Percentiles rank a stretch among this genome's conserved stretches.
Conservation (phyloP, 2,797 vertebrate genomes). For the Malurus splendens region DNA sequence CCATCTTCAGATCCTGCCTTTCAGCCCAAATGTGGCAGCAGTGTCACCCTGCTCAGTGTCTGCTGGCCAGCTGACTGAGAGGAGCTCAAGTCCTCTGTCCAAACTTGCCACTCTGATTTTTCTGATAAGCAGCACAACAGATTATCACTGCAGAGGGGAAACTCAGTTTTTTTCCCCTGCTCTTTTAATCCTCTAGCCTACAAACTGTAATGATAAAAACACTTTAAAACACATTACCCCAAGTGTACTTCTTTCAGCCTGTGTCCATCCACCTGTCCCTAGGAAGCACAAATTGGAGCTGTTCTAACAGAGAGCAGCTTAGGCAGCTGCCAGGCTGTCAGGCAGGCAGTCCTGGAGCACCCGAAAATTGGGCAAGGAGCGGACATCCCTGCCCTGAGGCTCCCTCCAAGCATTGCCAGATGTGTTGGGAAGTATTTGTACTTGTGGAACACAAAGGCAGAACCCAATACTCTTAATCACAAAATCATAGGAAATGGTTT, state of each 20-base stretch:
- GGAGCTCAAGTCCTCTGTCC: not conserved
- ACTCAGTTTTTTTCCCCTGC: not conserved
- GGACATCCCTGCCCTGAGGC: not conserved
- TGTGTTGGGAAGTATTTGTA: not conserved
- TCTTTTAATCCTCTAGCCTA: not conserved
- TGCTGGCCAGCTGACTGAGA: not conserved
- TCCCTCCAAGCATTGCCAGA: not conserved
- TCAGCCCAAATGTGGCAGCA: not conserved
- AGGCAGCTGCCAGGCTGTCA: not conserved
- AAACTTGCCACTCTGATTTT: not conserved
- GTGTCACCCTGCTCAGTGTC: not conserved
- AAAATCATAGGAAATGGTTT: not conserved
- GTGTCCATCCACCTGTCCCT: fast-evolving
- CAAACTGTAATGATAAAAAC: not conserved
- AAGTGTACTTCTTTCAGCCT: not conserved
- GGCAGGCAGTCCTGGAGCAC: not conserved
- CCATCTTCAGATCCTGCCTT: not conserved
- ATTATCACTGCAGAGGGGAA: not conserved
- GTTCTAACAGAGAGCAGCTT: not conserved
- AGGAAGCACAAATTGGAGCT: not conserved
- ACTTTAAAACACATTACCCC: not conserved
- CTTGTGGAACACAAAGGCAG: not conserved
- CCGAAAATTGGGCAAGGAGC: not conserved
- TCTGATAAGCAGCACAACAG: not conserved
- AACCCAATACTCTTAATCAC: not conserved